phyloP scores from a whole-genome alignment of 2,797 vertebrate genomes.

The Uromys caudimaculatus region DNA sequence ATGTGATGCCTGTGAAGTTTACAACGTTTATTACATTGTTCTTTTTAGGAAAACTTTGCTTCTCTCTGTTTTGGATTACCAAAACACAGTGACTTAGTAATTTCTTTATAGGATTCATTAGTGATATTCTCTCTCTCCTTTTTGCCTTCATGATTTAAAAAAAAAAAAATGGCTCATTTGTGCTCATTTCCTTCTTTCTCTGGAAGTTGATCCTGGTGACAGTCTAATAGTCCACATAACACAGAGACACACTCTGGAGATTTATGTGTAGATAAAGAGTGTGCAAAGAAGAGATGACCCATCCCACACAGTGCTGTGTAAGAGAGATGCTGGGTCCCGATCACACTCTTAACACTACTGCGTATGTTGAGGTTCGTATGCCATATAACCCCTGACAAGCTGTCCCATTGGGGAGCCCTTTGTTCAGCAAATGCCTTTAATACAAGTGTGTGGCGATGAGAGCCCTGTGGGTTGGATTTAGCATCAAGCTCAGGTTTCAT shows the following conservation, averaged over 20 bases:
- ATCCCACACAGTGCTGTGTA: neutral
- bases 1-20: neutral
- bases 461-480: slow-evolving; percentile 17
- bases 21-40: neutral
- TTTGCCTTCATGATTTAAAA: neutral
- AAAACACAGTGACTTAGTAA: neutral
- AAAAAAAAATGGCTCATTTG: neutral
- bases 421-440: slow-evolving; percentile 6
- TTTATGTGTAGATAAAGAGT: neutral
- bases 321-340: neutral
- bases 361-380: neutral
- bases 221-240: neutral
- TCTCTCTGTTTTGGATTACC: neutral
- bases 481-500: slow-evolving; percentile 48
- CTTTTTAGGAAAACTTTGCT: neutral
- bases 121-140: neutral
- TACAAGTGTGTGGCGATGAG: neutral
- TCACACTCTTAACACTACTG: neutral
- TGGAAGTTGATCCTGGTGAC: neutral
- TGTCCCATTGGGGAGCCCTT: neutral
- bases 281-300: neutral
- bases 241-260: neutral
- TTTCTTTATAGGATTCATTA: neutral
- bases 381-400: neutral
- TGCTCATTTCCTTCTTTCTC: neutral